Base-by-base conservation (phyloP, 1,140 invertebrate species). In the Drosophila rhopaloa region DNA sequence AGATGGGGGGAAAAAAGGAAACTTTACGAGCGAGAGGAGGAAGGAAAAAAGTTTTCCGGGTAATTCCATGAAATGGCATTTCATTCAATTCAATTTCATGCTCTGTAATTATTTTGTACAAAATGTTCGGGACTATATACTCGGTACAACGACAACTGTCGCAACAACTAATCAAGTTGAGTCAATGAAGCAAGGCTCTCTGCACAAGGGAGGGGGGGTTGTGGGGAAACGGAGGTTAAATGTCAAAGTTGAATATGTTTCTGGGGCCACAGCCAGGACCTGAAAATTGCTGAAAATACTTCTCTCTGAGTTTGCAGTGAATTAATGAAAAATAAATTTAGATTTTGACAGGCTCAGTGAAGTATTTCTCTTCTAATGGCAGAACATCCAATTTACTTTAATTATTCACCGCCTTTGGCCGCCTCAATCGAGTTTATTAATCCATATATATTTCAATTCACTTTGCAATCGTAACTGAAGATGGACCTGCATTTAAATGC, bases 31-130 rank as follows among this genome's bases (percentile, higher is more conserved):
- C 27, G 5, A 65, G 35, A 16, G 29, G 8, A 37, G 16, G 54
- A 56, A 68, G 62, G 51, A 67, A 80, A 80, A 73, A 71, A 71
- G 59, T 81, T 81, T 48, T 71, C 55, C 72, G 55, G 79, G 77
- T 68, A 76, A 81, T 81, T 80, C 68, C 63, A 79, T 82, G 80
- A 79, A 75, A 82, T 77, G 79, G 46, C 80, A 79, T 81, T 82
- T 70, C 71, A 83, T 83, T 83, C 65, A 83, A 76, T 83, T 83
- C 81, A 83, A 83, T 83, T 83, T 83, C 80, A 83, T 83, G 81
- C 71, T 83, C 71, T 60, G 80, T 83, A 83, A 83, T 83, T 83
- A 83, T 83, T 83, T 79, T 76, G 71, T 75, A 75, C 70, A 61
- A 79, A 82, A 72, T 72, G 68, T 72, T 35, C 16, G 35, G 46